Conservation (phyloP, 1,140 invertebrate genomes). For the Adelges cooleyi region DNA sequence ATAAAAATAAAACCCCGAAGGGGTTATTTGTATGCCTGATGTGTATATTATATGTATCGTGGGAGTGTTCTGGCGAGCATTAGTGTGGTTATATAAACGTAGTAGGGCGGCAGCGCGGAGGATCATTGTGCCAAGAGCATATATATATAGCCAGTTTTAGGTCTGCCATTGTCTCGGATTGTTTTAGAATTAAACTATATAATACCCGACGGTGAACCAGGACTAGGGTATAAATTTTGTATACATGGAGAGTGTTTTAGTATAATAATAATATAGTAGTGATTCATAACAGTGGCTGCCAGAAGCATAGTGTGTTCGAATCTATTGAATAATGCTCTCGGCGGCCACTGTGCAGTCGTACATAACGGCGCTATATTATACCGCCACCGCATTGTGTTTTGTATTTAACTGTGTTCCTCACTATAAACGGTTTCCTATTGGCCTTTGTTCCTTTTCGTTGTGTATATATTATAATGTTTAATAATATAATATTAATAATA, state of each 20-base stretch:
- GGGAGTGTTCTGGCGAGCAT: constrained; percentile 22
- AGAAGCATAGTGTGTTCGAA: constrained; percentile 22
- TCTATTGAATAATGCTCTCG: constrained; percentile 16
- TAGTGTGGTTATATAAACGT: constrained; percentile 2
- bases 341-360: neutral
- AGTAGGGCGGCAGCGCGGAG: neutral
- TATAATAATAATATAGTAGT: too few relatives aligned
- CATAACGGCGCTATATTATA: neutral
- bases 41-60: neutral
- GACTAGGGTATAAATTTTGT: constrained; percentile 25
- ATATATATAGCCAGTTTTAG: constrained; percentile 29
- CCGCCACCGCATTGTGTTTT: constrained; percentile 21
- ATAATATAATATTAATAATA: too few relatives aligned
- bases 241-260: constrained; percentile 15
- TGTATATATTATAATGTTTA: too few relatives aligned
- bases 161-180: constrained; percentile 29
- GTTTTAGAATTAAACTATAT: constrained; percentile 28
- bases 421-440: constrained; percentile 29
- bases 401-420: constrained; percentile 27
- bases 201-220: constrained; percentile 22
- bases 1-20: constrained; percentile 2
- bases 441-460: constrained; percentile 6
- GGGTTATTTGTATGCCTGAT: neutral
- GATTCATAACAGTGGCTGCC: constrained; percentile 29
- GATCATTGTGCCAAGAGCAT: constrained; percentile 23